Evolutionary conservation across 2,113 vertebrate genomes (phyloP).

Genomic region (Lepus timidus): DNA sequence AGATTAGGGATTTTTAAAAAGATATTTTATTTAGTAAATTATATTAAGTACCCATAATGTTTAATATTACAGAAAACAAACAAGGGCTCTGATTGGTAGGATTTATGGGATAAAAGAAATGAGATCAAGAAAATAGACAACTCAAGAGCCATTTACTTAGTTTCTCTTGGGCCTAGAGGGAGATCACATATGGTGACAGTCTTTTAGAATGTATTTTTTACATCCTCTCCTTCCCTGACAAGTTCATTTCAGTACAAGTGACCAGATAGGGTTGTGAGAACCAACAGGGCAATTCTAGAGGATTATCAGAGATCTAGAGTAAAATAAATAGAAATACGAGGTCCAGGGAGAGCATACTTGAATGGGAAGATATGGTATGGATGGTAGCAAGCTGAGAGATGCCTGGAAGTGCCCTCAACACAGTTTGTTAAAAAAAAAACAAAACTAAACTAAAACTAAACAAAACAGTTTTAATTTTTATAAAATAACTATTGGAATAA

Average conservation of each 20-base stretch:
- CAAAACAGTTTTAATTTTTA: not conserved
- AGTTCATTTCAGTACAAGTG: slow-evolving; percentile 26
- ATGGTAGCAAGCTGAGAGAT: not conserved
- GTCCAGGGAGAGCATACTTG: slow-evolving; percentile 17
- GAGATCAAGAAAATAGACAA: slow-evolving; percentile 58
- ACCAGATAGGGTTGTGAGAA: not conserved
- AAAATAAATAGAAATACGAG: slow-evolving; percentile 17
- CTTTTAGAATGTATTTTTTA: slow-evolving; percentile 43
- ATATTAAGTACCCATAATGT: slow-evolving; percentile 50
- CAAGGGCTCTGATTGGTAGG: not conserved
- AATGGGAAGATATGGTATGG: not conserved
- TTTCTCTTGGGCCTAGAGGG: not conserved
- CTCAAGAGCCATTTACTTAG: slow-evolving; percentile 5
- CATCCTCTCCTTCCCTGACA: not conserved
- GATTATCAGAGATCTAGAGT: not conserved
- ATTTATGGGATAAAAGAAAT: slow-evolving; percentile 44
- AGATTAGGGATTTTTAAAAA: slow-evolving; percentile 20
- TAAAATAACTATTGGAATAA: slow-evolving; percentile 46
- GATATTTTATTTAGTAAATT: slow-evolving; percentile 39
- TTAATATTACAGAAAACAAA: slow-evolving; percentile 46
- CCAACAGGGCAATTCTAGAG: slow-evolving; percentile 44
- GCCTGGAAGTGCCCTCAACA: not conserved
- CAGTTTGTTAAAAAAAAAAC: not conserved
- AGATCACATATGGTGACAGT: slow-evolving; percentile 33
- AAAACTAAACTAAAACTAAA: not conserved